Evolutionary conservation across 2,888 invertebrate species (phyloP).

Genomic region (Sarcophaga caerulescens): DNA sequence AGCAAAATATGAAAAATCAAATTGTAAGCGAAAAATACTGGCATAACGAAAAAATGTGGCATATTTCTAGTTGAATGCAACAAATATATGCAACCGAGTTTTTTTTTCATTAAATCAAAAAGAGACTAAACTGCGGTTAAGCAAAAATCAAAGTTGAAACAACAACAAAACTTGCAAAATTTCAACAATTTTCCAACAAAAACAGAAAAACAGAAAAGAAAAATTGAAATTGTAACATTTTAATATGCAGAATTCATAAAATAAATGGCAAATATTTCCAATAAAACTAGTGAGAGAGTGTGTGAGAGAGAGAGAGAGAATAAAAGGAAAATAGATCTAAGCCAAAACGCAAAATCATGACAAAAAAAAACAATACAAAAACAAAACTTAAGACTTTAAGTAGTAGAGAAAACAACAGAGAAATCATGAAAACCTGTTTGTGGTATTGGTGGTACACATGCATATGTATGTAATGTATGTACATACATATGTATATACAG

Average conservation of each 20-base stretch:
- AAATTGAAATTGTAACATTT: conserved; percentile 17
- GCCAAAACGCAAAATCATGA: neutral
- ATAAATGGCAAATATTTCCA: conserved; percentile 57
- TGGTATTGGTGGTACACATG: conserved; percentile 55
- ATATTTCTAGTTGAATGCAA: no score
- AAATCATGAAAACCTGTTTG: conserved; percentile 61
- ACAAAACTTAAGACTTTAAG: conserved; percentile 44
- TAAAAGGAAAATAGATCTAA: neutral
- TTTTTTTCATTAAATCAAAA: no score
- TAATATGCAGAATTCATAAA: neutral
- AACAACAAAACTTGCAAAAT: conserved; percentile 27
- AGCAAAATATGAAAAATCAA: no score
- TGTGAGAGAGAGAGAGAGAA: conserved; percentile 14
- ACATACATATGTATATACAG: neutral
- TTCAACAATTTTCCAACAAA: conserved; percentile 20
- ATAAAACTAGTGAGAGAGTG: conserved; percentile 38
- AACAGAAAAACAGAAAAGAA: conserved; percentile 36
- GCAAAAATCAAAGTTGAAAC: conserved; percentile 9
- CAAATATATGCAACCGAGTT: no score
- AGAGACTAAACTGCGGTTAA: no score
- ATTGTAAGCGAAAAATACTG: no score
- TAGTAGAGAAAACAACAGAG: conserved; percentile 23
- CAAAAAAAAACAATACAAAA: conserved; percentile 22
- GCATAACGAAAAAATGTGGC: no score
- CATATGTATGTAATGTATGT: conserved; percentile 30